Base-by-base conservation (phyloP, 2,888 invertebrate genomes). In the Adelphocoris suturalis region DNA sequence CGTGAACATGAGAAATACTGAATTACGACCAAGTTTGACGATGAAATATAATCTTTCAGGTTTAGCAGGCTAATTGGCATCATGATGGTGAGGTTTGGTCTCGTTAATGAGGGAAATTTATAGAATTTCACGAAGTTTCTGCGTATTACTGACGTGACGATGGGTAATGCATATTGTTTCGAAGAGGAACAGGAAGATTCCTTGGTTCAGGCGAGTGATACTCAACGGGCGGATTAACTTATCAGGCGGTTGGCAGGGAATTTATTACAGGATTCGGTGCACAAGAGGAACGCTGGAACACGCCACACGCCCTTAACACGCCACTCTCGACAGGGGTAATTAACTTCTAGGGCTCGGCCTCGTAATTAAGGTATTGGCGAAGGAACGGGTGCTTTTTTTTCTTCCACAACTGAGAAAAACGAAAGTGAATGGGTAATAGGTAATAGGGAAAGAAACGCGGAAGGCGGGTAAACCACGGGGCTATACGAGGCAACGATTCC, bases 301-400 rank as follows among this genome's bases (percentile, higher is more conserved):
- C 82, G 47, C 82, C 37, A 78, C 78, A 78, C 68, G 23, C 82
- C 47, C 16, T 7, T 0, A 48, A 82, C 82, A 82, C 82, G 47
- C 82, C 37, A 78, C 46, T 52, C 82, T 82, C 23, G 82, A 82
- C 82, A 82, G 23, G 52, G 19, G 52, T 82, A 82, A 82, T 82
- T 82, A 82, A 47, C 82, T 82, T 78, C 78, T 14, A 19, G 78
- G 37, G 47, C 23, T 14, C 11, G 19, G 81, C 47, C 27, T 19
- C 82, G n/a, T 82, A 82, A 82, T 82, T 82, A 82, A 82, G 82
- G 82, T 52, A 82, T 82, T 82, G 52, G 82, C 46, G 82, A 23
- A 82, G 52, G 16, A 47, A 19, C 78, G 37, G 37, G n/a, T n/a
- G n/a, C n/a, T 37, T 7, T 7, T 37, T 37, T 78, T 27, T 82